phyloP scores from a whole-genome alignment of 2,113 vertebrate genomes.

The Mobula birostris region DNA sequence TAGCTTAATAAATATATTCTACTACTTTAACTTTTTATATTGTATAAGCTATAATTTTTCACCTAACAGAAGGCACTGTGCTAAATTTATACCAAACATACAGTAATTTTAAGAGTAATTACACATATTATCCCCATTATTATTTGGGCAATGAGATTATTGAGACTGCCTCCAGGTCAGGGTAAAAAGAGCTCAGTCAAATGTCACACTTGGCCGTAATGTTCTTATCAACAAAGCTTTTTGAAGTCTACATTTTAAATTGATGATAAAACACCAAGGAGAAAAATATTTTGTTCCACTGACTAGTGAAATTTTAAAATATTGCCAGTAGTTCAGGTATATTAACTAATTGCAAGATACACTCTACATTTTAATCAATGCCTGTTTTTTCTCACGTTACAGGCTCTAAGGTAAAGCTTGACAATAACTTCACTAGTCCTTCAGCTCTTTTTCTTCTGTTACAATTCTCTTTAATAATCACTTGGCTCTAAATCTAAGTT shows the following conservation, averaged over 20 bases:
- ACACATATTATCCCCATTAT: not conserved
- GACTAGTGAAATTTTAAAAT: not conserved
- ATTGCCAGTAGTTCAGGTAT: not conserved
- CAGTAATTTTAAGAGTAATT: not conserved
- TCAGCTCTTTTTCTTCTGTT: not conserved
- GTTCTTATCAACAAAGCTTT: not conserved
- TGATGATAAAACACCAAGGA: not conserved
- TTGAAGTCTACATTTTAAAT: not conserved
- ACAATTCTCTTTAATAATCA: not conserved
- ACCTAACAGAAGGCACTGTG: not conserved
- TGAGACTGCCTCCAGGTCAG: not conserved
- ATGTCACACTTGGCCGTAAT: not conserved
- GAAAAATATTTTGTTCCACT: not conserved
- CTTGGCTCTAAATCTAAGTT: constrained; percentile 6
- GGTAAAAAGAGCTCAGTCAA: not conserved
- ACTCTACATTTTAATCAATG: not conserved
- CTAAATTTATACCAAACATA: not conserved
- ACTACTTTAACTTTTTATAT: not conserved
- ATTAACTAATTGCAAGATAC: not conserved
- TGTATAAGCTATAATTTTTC: not conserved
- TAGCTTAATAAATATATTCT: not conserved
- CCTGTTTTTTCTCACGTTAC: not conserved
- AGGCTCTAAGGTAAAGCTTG: not conserved
- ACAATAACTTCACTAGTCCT: not conserved
- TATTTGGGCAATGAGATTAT: not conserved